Evolutionary conservation across 2,797 vertebrate genomes (phyloP).

Genomic region (Acanthurus tractus): DNA sequence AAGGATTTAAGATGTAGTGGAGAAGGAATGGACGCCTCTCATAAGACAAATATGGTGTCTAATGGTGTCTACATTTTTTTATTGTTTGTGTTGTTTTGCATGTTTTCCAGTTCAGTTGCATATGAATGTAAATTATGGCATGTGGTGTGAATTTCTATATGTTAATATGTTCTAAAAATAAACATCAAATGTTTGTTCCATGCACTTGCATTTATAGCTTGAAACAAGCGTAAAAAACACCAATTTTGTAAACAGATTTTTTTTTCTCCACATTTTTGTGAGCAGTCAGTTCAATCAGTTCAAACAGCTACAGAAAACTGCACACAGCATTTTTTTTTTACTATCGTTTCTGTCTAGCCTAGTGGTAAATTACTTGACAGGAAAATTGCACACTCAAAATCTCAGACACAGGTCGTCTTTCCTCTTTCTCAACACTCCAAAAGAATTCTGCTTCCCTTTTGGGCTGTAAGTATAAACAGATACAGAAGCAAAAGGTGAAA

Average conservation of each 20-base stretch:
- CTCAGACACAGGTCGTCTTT: neutral
- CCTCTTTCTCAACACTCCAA: neutral
- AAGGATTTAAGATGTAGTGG: neutral
- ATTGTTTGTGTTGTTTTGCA: neutral
- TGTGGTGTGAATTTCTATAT: neutral
- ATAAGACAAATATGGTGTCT: neutral
- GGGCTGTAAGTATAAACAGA: neutral
- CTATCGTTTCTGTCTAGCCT: slow-evolving; percentile 15
- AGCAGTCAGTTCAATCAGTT: slow-evolving; percentile 31
- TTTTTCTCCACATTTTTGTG: too few relatives aligned
- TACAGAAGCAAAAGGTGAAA: neutral
- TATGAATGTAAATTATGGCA: neutral
- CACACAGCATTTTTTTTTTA: slow-evolving; percentile 18
- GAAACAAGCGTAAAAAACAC: neutral
- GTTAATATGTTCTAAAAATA: neutral
- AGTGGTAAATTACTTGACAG: slow-evolving; percentile 31
- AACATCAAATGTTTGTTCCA: neutral
- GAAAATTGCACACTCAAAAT: slow-evolving; percentile 22
- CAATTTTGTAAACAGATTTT: too few relatives aligned
- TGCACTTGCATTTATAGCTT: neutral
- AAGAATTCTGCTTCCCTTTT: neutral
- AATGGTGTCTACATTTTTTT: neutral
- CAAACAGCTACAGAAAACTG: slow-evolving; percentile 19
- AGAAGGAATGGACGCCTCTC: neutral
- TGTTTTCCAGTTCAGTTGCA: neutral